A percentile compares a stretch with the other conserved stretches of the same genome.
Evolutionary conservation across 1,140 invertebrate genomes (phyloP).

Genomic region (Drosophila tristis): DNA sequence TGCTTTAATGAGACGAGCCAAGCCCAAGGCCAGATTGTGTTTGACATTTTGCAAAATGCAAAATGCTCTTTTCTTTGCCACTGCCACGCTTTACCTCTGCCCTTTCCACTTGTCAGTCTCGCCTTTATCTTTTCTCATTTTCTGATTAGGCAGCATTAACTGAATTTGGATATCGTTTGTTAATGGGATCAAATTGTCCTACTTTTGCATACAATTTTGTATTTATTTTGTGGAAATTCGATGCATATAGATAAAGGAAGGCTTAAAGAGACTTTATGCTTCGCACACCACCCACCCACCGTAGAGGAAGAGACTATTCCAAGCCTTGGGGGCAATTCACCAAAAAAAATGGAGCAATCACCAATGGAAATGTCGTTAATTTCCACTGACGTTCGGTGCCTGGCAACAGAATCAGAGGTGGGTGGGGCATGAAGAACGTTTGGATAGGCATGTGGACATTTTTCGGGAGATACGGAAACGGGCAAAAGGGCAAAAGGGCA

Average conservation of each 20-base stretch:
- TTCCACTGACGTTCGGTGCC: slow-evolving; percentile 40
- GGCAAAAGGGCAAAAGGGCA: not conserved
- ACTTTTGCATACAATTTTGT: not conserved
- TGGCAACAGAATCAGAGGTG: slow-evolving; percentile 27
- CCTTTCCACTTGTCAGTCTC: not conserved
- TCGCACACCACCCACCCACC: no score
- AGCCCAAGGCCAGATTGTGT: slow-evolving; percentile 48
- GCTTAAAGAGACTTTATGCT: no score
- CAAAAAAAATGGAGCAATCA: slow-evolving; percentile 56
- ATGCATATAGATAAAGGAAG: not conserved
- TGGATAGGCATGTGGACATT: slow-evolving; percentile 8
- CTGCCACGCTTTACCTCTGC: no score
- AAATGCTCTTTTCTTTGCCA: slow-evolving; percentile 25
- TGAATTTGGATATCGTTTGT: slow-evolving; percentile 32
- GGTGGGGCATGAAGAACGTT: slow-evolving; percentile 6
- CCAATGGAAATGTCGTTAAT: slow-evolving; percentile 60
- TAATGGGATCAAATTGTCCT: not conserved
- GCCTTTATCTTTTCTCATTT: slow-evolving; percentile 24
- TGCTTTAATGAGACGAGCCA: slow-evolving; percentile 58
- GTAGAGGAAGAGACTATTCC: not conserved
- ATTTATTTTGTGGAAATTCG: not conserved
- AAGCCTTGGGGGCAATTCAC: slow-evolving; percentile 6
- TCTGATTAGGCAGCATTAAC: slow-evolving; percentile 46
- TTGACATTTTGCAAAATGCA: slow-evolving; percentile 60
- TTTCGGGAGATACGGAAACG: not conserved